Base-by-base conservation (phyloP, 1,140 invertebrate species). In the Sipha flava region DNA sequence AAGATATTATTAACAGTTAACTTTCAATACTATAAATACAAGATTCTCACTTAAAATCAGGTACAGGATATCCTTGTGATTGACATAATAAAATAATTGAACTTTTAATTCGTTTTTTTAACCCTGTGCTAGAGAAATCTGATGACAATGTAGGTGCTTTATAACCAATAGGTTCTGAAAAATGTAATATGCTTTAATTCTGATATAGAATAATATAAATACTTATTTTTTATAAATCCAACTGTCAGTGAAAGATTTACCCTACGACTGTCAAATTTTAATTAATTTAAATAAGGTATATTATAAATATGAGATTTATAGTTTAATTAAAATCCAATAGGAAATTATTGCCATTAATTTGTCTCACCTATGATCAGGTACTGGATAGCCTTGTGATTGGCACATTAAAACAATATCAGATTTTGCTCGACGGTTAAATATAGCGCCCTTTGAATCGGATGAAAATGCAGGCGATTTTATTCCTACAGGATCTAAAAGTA, bases 361-460 rank as follows among this genome's bases (percentile, higher is more conserved):
- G 6, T 83, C 84, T 82, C 89, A 92, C 91, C 91, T 92, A 88
- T 90, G 90, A 72, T 87, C 85, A 80, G 91, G 91, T 81, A 89
- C 88, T 59, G 92, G 91, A 85, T 89, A 91, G 73, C 89, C 90
- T 86, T 92, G 90, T 16, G 91, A 92, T 79, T 88, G 89, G 85
- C 92, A 93, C 73, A 92, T 87, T 81, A 94, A 85, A 80, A 90
- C 87, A 77, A 87, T 62, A 52, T 79, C 52, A 12, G 54, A 37
- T 21, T 81, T 81, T 21, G 79, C n/a, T 12, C 26, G 84, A 83
- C 88, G 88, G 81, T 88, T 85, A 84, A 90, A 88, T 83, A 88
- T 88, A 80, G 84, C 84, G 47, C 83, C 83, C 72, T 85, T 84
- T 34, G 84, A 84, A 80, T 84, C 83, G 7, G 85, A 84, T 12